Base-by-base conservation (phyloP, 2,797 vertebrate genomes). In the Liparis tanakae region DNA sequence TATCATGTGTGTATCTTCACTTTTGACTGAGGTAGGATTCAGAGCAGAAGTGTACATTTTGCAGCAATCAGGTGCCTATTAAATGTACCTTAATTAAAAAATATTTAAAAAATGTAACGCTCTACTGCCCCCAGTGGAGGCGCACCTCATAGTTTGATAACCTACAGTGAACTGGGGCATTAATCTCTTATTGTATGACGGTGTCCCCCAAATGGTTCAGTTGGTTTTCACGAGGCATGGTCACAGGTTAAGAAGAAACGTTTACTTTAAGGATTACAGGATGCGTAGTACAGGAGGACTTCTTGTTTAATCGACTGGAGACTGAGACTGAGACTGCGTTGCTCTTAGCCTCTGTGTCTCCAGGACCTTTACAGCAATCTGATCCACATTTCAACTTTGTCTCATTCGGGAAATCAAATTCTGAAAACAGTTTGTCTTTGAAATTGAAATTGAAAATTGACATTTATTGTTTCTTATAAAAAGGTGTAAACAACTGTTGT, bases 171-270 rank as follows among this genome's bases (percentile, higher is more conserved):
- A 58, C 13, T 39, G 17, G 18, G 56, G 7, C 43, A 46, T 46
- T 46, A 14, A 41, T 70, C 6, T 50, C 9, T 50, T 43, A 9
- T 10, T 36, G 50, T 37, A 12, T 39, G 14, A 46, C 15, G 15
- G 2, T 66, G 2, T 44, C 20, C 22, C 4, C 44, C 7, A 59
- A 20, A 36, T 18, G 4, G 22, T 44, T 64, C 59, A 37, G 43
- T 44, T 62, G 37, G 30, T 39, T 67, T 37, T 70, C 70, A 70
- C 67, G 56, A 70, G 37, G 14, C n/a, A 34, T 60, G 57, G 12
- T 71, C 50, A 48, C 37, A 59, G 57, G 58, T 67, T 64, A 67
- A 74, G 60, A 61, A 15, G 43, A 46, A 65, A 70, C 55, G 30
- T 70, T 63, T 44, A 44, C 43, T 44, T 46, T 33, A 30, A 41